A percentile compares a stretch with the other conserved stretches of the same genome.
These are phyloP conservation scores for Desmodus rotundus DNA, from an alignment of 2,113 vertebrate species.

Conservation along the genomic window DNA sequence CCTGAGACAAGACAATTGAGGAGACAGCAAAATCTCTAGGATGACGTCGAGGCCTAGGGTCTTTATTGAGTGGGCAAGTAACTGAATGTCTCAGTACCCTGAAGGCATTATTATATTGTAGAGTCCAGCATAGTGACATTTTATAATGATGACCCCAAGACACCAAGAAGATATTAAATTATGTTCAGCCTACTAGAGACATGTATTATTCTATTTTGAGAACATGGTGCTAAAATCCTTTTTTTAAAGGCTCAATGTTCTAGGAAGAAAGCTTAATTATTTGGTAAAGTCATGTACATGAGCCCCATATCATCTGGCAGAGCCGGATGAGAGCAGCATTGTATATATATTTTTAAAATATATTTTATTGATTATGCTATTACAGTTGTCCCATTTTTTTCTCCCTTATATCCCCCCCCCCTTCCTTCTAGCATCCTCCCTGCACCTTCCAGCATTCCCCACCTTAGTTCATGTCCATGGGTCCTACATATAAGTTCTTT, in stretches of 20 bases:
- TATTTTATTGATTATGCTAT: background rate
- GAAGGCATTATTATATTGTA: background rate
- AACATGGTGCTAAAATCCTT: background rate
- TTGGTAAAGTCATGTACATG: background rate
- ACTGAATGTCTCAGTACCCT: background rate
- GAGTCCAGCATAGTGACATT: background rate
- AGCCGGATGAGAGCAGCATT: background rate
- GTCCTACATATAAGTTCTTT: too few relatives aligned
- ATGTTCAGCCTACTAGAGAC: background rate
- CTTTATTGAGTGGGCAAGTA: background rate
- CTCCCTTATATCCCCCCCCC: too few relatives aligned
- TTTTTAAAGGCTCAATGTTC: background rate
- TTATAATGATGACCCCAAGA: background rate
- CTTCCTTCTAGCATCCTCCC: too few relatives aligned
- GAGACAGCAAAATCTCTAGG: background rate
- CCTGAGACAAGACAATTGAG: background rate
- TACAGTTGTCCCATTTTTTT: too few relatives aligned
- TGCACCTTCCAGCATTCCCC: too few relatives aligned
- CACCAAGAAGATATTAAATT: background rate
- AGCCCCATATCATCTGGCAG: background rate
- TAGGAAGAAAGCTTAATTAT: background rate
- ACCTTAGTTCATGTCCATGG: too few relatives aligned
- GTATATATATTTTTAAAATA: background rate
- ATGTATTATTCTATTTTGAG: background rate
- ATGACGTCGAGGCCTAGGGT: background rate